Evolutionary conservation across 2,113 vertebrate species (phyloP), one percentile per base, ranked within the genome.

Genomic region (Tachuris rubrigastra): DNA sequence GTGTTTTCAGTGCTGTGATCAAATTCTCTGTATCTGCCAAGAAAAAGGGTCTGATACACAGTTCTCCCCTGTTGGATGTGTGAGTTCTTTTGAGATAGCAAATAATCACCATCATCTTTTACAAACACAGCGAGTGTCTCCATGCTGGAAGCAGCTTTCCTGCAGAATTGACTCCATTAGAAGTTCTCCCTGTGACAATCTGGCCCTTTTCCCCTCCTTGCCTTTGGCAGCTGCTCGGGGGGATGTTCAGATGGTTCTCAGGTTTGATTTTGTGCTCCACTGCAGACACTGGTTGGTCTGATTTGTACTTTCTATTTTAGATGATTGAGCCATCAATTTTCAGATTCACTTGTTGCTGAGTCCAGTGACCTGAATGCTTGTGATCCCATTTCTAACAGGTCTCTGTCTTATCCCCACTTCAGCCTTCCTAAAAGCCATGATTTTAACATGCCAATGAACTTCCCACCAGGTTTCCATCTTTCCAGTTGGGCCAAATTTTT

Each of bases 221-320:
- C n/a, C 71, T 88, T 92, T 86, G 88, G 90, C 95, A 77, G 90
- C 71, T 76, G 75, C 82, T 76, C 5, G 2, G 67, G 79, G 66
- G 79, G 88, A 46, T 5, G 10, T 76, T 95, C 90, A 93, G 85
- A 87, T 80, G 75, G 41, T 90, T 95, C 13, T 12, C 82, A 31
- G 85, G 92, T 87, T 95, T 87, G 74, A 94, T 96, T 97, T 95
- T 86, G 94, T 93, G 92, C 96, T 93, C 82, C 30, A 14, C 74
- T 86, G 82, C 83, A 80, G 90, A 39, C 39, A 50, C 47, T 66
- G 33, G 20, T 63, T 81, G 68, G 50, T 90, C 76, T 90, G 0
- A 73, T 81, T 87, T 78, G 76, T 89, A 15, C 47, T 86, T 90
- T 84, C 68, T 85, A 7, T 75, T 95, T 89, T 39, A 85, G 93